Evolutionary conservation across 1,140 invertebrate genomes (phyloP), one percentile per base, ranked within the genome.

Genomic region (Bombyx mori): DNA sequence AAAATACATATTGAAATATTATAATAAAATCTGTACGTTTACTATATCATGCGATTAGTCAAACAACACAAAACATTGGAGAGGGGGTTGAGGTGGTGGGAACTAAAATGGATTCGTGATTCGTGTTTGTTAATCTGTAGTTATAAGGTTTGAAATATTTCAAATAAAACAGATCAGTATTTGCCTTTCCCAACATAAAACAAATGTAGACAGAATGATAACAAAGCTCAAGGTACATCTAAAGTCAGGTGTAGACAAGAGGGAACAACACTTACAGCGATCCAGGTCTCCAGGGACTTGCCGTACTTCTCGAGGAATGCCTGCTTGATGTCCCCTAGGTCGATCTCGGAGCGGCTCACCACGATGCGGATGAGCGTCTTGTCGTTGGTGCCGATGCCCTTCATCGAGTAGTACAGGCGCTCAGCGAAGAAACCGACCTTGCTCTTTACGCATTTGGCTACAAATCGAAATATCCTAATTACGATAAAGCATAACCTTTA

Each of bases 351-450:
- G 73, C 97, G 92, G 63, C 95, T 95, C 8, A 97, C 95, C 58
- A 98, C 88, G 60, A 98, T 94, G 71, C 96, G 92, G 66, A 98
- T 97, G 45, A 98, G 87, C 54, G 94, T 95, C 67, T 94, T 93
- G 81, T 98, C 96, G 69, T 95, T 95, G 42, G 96, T 98, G 46
- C 96, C 96, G 68, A 95, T 65, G 46, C 95, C 95, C 65, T 94
- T 93, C 96, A 99, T 97, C 50, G 94, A 92, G 49, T 96, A 92
- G 73, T 98, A 92, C 8, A 99, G 88, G 66, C 94, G 92, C 76
- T 98, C 94, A 54, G 97, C 97, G 89, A 98, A 98, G 88, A 96
- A 99, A 47, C 93, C 94, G 53, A 97, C 94, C 83, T 96, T 94
- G 77, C 96, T 97, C 79, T 95, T 95, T 7, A 95, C 94, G 76